Conservation (phyloP, 2,113 vertebrate species). For the Furnarius figulus region DNA sequence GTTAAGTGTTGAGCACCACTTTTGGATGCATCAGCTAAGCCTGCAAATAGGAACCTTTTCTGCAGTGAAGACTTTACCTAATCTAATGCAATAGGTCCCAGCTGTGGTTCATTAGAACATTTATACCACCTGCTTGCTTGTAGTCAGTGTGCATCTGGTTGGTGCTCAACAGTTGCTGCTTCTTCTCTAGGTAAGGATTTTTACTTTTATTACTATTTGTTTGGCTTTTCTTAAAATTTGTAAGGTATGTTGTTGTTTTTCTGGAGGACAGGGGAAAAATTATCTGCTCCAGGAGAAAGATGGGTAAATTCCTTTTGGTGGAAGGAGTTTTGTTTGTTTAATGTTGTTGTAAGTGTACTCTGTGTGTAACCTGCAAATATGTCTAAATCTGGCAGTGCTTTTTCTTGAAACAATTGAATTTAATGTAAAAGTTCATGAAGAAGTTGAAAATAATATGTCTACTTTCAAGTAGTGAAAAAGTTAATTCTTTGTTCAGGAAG, state of each 20-base stretch:
- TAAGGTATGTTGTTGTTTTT: neutral
- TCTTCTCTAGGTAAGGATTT: neutral
- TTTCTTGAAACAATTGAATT: neutral
- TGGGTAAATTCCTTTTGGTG: neutral
- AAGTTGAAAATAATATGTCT: neutral
- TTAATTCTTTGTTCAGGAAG: neutral
- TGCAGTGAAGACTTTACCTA: neutral
- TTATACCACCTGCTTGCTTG: neutral
- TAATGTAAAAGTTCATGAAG: neutral
- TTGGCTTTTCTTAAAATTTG: neutral
- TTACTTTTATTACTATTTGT: neutral
- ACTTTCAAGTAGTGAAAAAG: neutral
- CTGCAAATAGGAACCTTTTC: neutral
- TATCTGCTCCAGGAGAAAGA: neutral
- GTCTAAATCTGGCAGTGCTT: neutral
- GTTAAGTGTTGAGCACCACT: neutral
- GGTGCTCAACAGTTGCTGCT: rapidly evolving
- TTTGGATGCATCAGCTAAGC: neutral
- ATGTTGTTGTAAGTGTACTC: rapidly evolving
- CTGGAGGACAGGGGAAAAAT: neutral
- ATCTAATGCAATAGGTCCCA: neutral
- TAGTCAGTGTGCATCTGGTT: rapidly evolving
- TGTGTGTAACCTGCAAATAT: rapidly evolving
- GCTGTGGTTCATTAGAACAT: neutral
- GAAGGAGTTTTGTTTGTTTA: neutral